phyloP scores from a whole-genome alignment of 1,140 invertebrate genomes.

The Sinonovacula constricta region DNA sequence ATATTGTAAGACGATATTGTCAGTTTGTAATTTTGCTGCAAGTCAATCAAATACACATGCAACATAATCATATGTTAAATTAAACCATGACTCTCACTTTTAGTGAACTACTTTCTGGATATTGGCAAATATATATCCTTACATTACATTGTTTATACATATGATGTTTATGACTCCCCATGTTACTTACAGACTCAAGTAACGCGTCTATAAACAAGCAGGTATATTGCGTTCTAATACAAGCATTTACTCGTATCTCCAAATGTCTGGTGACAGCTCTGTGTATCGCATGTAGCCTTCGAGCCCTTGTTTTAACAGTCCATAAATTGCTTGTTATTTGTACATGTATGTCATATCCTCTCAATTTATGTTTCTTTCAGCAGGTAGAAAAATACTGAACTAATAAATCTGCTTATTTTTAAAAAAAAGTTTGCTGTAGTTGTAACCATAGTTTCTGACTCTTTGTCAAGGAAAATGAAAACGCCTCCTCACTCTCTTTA shows the following conservation, averaged over 20 bases:
- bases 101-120: background rate
- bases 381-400: background rate
- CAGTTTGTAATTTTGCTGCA: too few species aligned
- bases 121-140: background rate
- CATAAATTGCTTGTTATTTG: background rate
- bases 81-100: background rate
- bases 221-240: too few species aligned
- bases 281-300: too few species aligned
- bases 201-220: background rate
- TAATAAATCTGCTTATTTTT: background rate
- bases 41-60: too few species aligned
- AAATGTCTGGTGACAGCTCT: too few species aligned
- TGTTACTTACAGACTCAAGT: conserved; percentile 2
- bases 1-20: too few species aligned
- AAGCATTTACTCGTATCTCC: too few species aligned
- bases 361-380: background rate
- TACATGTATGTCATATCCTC: background rate
- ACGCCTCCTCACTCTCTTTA: background rate
- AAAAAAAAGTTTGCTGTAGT: background rate
- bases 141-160: background rate
- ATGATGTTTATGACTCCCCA: background rate
- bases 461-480: background rate
- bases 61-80: too few species aligned
- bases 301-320: too few species aligned
- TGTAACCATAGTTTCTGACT: background rate